phyloP scores from a whole-genome alignment of 2,888 invertebrate species.

The Acrocyrtus sp. region DNA sequence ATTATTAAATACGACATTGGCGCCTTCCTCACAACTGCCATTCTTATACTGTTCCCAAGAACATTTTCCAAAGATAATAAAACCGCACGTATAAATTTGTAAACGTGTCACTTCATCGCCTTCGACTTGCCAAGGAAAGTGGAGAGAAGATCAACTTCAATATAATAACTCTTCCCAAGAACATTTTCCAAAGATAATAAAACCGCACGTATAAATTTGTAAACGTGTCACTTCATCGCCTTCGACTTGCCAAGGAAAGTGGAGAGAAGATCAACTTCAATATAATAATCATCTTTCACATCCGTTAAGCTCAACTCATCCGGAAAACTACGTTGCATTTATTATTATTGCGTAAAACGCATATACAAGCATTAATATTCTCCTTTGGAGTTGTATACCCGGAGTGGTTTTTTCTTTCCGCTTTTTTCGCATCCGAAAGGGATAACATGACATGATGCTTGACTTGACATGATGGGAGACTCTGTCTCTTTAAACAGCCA shows the following conservation, averaged over 20 bases:
- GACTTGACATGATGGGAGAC: slow-evolving; percentile 24
- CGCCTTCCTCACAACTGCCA: too few relatives aligned
- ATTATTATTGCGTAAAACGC: slow-evolving; percentile 41
- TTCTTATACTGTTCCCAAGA: too few relatives aligned
- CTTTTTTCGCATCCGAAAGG: not conserved
- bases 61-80: too few relatives aligned
- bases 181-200: too few relatives aligned
- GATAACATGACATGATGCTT: slow-evolving; percentile 27
- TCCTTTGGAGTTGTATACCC: too few relatives aligned
- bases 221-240: slow-evolving; percentile 7
- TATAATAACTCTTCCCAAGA: too few relatives aligned
- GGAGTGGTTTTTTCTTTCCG: not conserved
- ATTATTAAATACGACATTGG: not conserved
- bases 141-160: slow-evolving; percentile 20
- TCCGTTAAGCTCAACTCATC: slow-evolving; percentile 48
- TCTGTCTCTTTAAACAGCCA: slow-evolving; percentile 10
- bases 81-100: too few relatives aligned
- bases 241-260: slow-evolving; percentile 1
- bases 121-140: slow-evolving; percentile 1
- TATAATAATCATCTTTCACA: slow-evolving; percentile 46
- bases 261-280: slow-evolving; percentile 32
- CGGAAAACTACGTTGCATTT: slow-evolving; percentile 50
- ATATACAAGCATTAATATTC: not conserved
- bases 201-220: too few relatives aligned
- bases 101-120: slow-evolving; percentile 7